phyloP scores from a whole-genome alignment of 2,888 invertebrate species.

The Melinaea menophilus region DNA sequence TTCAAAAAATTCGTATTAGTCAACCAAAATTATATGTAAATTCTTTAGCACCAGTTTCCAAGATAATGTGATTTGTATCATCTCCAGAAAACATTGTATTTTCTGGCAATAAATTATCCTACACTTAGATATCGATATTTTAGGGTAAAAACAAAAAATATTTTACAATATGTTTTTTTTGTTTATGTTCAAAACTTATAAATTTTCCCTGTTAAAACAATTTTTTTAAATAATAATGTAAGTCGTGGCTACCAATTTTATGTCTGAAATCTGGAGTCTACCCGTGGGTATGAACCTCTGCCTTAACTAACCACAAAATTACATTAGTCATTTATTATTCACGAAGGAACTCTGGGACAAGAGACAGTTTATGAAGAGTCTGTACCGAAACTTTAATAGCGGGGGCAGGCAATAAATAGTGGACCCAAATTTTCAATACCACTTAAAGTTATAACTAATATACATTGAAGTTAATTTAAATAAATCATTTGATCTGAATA shows the following conservation, averaged over 20 bases:
- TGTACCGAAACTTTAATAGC: not conserved
- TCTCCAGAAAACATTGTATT: not conserved
- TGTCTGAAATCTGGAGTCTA: no score
- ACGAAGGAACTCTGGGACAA: not conserved
- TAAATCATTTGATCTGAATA: no score
- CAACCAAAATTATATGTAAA: not conserved
- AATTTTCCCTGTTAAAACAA: no score
- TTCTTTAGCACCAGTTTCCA: slow-evolving; percentile 14
- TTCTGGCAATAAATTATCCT: not conserved
- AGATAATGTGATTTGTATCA: slow-evolving; percentile 22
- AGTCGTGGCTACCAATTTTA: not conserved
- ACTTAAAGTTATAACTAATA: no score
- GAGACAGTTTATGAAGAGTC: slow-evolving; percentile 1
- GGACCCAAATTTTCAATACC: not conserved
- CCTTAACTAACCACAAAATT: not conserved
- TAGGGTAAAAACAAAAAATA: not conserved
- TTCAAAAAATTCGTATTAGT: no score
- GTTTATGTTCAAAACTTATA: no score
- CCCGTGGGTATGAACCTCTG: no score
- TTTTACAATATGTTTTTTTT: not conserved
- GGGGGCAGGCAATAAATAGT: not conserved
- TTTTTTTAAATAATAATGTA: no score
- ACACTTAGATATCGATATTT: not conserved
- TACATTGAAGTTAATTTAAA: no score
- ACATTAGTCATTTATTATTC: not conserved